Evolutionary conservation across 2,888 invertebrate species (phyloP).

Genomic region (Nephrotoma guestfalica): DNA sequence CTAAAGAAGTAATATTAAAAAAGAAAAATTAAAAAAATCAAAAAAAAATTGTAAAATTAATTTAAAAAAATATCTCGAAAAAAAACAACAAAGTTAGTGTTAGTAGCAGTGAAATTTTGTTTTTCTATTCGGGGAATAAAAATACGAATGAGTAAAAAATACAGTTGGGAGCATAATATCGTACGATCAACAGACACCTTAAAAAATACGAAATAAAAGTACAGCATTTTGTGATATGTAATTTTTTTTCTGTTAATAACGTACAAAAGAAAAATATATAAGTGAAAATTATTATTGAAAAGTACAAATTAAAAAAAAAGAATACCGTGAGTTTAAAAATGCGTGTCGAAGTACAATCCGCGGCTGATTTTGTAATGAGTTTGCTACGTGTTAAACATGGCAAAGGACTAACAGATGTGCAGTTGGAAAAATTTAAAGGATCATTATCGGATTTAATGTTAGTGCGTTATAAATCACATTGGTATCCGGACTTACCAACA

Average conservation of each 20-base stretch:
- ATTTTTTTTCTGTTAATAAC: background rate
- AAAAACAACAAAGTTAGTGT: background rate
- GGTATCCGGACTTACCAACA: constrained; percentile 57
- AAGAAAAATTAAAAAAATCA: background rate
- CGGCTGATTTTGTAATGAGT: constrained; percentile 36
- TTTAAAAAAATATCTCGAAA: background rate
- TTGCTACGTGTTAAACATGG: constrained; percentile 29
- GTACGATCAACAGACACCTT: background rate
- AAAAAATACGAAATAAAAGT: background rate
- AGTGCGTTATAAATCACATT: constrained; percentile 46
- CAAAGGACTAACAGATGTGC: constrained; percentile 15
- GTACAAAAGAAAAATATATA: background rate
- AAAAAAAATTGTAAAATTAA: background rate
- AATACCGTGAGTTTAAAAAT: background rate
- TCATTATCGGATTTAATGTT: constrained; percentile 32
- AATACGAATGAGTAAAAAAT: background rate
- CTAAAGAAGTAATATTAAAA: background rate
- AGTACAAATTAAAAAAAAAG: background rate
- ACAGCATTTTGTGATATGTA: background rate
- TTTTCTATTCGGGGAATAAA: background rate
- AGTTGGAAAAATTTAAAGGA: constrained; percentile 33
- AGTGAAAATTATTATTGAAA: background rate
- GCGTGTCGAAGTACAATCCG: constrained; percentile 34
- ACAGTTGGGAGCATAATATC: background rate
- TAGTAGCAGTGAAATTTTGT: background rate